Conservation (phyloP, 2,888 invertebrate genomes). For the Prosopocoilus inquinatus region DNA sequence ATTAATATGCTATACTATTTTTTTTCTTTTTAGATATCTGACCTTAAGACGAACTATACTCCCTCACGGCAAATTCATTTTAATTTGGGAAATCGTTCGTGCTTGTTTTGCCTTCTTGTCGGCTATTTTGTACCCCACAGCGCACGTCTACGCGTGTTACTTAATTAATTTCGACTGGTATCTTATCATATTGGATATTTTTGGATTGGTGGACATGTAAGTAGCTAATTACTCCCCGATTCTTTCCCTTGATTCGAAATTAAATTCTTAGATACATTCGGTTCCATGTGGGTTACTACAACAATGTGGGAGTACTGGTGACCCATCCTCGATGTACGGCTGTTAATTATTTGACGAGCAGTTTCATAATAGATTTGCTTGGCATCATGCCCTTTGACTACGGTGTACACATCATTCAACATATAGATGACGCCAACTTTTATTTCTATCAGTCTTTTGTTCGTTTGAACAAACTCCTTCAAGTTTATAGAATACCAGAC, state of each 20-base stretch:
- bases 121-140: constrained; percentile 23
- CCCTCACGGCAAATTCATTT: constrained; percentile 31
- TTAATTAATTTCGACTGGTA: constrained; percentile 10
- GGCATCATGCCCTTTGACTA: constrained; percentile 22
- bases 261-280: constrained; percentile 30
- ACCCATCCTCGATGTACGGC: constrained; percentile 29
- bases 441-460: constrained; percentile 6
- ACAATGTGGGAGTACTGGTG: constrained; percentile 28
- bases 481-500: constrained; percentile 30
- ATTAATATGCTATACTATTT: not conserved
- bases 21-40: constrained; percentile 20
- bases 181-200: constrained; percentile 17
- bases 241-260: too few relatives aligned
- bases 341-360: constrained; percentile 26
- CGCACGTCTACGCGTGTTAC: constrained; percentile 21
- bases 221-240: not conserved
- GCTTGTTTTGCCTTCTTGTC: constrained; percentile 25
- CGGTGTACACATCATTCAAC: too few relatives aligned
- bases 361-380: constrained; percentile 25
- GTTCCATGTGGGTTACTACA: constrained; percentile 32
- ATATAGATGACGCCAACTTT: too few relatives aligned
- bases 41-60: constrained; percentile 29
- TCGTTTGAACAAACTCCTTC: constrained; percentile 26
- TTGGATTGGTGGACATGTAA: constrained; percentile 30
- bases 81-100: constrained; percentile 29